Base-by-base conservation (phyloP, 2,888 invertebrate genomes). In the Muschampia plurimacula region DNA sequence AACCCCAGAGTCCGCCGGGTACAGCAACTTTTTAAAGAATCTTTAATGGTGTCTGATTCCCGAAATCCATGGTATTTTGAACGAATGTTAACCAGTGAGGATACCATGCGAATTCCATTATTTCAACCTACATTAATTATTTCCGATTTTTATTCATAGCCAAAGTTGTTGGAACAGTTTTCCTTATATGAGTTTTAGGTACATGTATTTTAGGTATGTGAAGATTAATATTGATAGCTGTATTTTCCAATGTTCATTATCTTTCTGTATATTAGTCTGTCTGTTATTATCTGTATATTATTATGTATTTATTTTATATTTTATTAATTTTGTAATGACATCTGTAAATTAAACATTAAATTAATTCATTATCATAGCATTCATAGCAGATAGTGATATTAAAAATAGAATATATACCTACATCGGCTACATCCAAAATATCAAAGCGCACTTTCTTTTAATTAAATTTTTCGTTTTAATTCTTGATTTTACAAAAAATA, bases 1-100 rank as follows among this genome's bases (percentile, higher is more conserved):
- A 8, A 93, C 92, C 32, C 94, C 92, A 1, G 91, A 92, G 75
- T 94, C 94, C 78, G 91, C 86, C 77, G 94, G 94, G 91, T 94
- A 94, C 89, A 86, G 69, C 85, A 84, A 89, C 80, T 93, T 93
- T 92, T 89, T 93, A 91, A 90, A 94, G 91, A 86, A 89, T 82
- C 91, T 93, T 75, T 93, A 88, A 93, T 79, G 63, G 63, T 63
- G 22, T 44, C 44, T 60, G 36, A 3, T 60, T 32, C 36, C 36
- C 13, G 6, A 60, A 60, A 39, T 22, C 15, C 52, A 67, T 67
- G 88, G 89, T 91, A 91, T 89, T 83, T 77, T 74, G 77, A 80
- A 76, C 74, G n/a, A 0, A 9, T 22, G 8, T 13, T 6, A 76
- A 57, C 67, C 77, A 57, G 82, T 82, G 82, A 76, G 83, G 81